phyloP scores from a whole-genome alignment of 1,140 invertebrate species.

The Ctenoplectra terminalis region DNA sequence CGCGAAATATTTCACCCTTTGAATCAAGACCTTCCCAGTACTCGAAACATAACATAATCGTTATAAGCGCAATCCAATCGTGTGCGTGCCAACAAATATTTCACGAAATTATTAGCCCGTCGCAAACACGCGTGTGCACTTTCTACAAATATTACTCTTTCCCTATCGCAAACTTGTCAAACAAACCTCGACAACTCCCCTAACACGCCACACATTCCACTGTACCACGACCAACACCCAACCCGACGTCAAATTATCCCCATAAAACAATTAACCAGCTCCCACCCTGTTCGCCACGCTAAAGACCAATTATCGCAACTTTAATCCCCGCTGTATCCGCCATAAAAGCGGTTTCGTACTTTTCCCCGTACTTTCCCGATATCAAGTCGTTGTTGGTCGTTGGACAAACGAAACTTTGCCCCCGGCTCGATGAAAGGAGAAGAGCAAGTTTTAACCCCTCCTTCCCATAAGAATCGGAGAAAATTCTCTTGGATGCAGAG shows the following conservation, averaged over 20 bases:
- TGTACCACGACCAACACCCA: neutral
- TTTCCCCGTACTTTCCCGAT: neutral
- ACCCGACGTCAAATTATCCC: neutral
- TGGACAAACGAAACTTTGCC: neutral
- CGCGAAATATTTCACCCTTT: too few species aligned
- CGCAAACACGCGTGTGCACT: neutral
- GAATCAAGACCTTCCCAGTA: too few species aligned
- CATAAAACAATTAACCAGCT: neutral
- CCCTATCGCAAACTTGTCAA: neutral
- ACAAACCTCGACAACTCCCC: neutral
- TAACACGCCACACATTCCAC: neutral
- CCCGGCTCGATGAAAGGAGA: neutral
- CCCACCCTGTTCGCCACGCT: neutral
- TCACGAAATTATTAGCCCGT: too few species aligned
- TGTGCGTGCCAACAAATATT: too few species aligned
- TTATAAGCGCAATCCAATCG: too few species aligned
- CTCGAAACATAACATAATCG: too few species aligned
- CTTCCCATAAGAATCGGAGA: neutral
- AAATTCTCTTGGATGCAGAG: neutral
- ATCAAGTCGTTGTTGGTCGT: neutral
- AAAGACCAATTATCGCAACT: neutral
- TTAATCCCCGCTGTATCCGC: neutral
- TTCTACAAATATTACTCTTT: too few species aligned
- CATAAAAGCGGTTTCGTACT: neutral
- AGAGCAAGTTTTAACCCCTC: neutral